Base-by-base conservation (phyloP, 1,140 invertebrate species). In the Leptinotarsa lineolata region DNA sequence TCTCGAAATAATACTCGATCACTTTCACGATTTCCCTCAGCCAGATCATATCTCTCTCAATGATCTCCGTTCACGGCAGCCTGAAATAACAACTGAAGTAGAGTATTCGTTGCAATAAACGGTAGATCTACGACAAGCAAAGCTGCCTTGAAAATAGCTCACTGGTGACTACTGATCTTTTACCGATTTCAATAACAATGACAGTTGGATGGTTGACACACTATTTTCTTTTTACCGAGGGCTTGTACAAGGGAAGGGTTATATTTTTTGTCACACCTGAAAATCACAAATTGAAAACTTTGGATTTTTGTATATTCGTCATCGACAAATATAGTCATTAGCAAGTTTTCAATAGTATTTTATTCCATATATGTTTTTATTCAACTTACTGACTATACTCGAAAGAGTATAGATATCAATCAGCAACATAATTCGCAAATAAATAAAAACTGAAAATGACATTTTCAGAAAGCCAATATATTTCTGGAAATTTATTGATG, bases 71-170 rank as follows among this genome's bases (percentile, higher is more conserved):
- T 67, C n/a, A 44, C 65, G 39, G 65, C 24, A 22, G 39, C 65
- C 65, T 67, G 65, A 67, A 67, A 67, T 67, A 67, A 67, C 65
- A 67, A 67, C 16, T 30, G 22, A 45, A 46, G 30, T 67, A 16
- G 39, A 63, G 61, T 30, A 39, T 18, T n/a, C 20, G 5, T 16
- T 30, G 39, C 65, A 16, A 46, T 30, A 21, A 39, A 39, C 30
- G 8, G 63, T 22, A 67, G 39, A 18, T 67, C 65, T 67, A 44
- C 65, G 39, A 39, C 65, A 39, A 63, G 24, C 65, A 16, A 39
- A 67, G 65, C 20, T 67, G 39, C 65, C 18, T 30, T 20, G 22
- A 67, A 67, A 67, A 44, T 67, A 22, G 65, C 44, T 67, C 39
- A 46, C 22, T 21, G 39, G 30, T 30, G 65, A 67, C 65, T 67